Conservation (phyloP, 2,888 invertebrate species). For the Volucella zonaria region DNA sequence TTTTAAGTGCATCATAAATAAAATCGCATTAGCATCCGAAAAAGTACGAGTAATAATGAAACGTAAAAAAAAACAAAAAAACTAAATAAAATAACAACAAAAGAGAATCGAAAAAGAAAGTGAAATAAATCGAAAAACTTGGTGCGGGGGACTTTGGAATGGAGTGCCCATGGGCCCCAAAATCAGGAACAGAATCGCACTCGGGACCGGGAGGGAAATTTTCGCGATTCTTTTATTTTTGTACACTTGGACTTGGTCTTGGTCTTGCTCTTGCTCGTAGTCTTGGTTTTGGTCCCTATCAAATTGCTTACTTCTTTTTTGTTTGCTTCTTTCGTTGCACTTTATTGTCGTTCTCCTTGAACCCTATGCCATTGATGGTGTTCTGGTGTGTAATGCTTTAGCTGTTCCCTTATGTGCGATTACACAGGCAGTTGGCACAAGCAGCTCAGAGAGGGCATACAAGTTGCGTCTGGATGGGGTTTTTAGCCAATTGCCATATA, state of each 20-base stretch:
- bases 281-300: constrained; percentile 22
- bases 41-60: constrained; percentile 60
- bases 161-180: background rate
- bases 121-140: constrained; percentile 57
- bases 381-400: constrained; percentile 20
- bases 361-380: constrained; percentile 43
- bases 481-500: constrained; percentile 37
- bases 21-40: constrained; percentile 76
- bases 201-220: constrained; percentile 11
- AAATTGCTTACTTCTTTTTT: constrained; percentile 31
- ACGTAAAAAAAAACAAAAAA: constrained; percentile 43
- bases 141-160: constrained; percentile 8
- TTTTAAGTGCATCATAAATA: constrained; percentile 76
- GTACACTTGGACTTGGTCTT: constrained; percentile 40
- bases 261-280: background rate
- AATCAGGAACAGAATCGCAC: background rate
- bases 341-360: constrained; percentile 70
- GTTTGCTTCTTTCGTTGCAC: constrained; percentile 44
- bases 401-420: constrained; percentile 52
- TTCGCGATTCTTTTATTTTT: constrained; percentile 25
- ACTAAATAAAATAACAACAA: constrained; percentile 4
- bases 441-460: constrained; percentile 51
- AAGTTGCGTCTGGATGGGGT: constrained; percentile 50
- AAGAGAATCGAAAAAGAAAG: constrained; percentile 55
- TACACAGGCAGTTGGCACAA: constrained; percentile 61